Conservation (phyloP, 2,888 invertebrate genomes). For the Eulithis prunata region DNA sequence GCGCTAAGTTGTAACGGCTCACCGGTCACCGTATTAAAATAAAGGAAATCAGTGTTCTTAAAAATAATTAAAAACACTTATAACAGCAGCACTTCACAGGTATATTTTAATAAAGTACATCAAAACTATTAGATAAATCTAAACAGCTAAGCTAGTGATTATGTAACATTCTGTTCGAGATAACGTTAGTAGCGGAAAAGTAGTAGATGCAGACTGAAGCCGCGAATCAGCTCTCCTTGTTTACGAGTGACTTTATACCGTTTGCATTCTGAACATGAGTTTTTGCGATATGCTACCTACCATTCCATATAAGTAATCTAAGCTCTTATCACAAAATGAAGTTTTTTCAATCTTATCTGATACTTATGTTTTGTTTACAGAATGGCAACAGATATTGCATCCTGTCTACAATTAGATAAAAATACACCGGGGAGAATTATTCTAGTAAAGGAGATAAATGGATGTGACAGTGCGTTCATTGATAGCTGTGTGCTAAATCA, state of each 20-base stretch:
- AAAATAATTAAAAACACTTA: neutral
- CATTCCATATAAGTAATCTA: too few relatives aligned
- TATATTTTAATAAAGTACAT: neutral
- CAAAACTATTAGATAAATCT: neutral
- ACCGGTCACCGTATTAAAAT: too few relatives aligned
- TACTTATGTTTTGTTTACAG: slow-evolving; percentile 48
- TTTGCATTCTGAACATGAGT: slow-evolving; percentile 40
- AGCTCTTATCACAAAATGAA: neutral
- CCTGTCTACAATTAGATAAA: slow-evolving; percentile 87
- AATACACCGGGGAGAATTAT: slow-evolving; percentile 83
- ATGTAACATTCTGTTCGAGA: slow-evolving; percentile 39
- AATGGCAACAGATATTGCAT: slow-evolving; percentile 86
- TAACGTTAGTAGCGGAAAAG: slow-evolving; percentile 46
- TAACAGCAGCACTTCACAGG: neutral
- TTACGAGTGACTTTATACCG: slow-evolving; percentile 36
- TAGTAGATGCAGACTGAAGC: slow-evolving; percentile 44
- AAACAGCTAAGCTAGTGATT: slow-evolving; percentile 5
- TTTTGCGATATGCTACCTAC: slow-evolving; percentile 44
- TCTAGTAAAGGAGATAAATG: slow-evolving; percentile 87
- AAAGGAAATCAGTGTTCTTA: too few relatives aligned
- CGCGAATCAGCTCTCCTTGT: slow-evolving; percentile 42
- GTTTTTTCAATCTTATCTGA: slow-evolving; percentile 5
- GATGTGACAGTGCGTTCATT: slow-evolving; percentile 89
- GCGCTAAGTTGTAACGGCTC: too few relatives aligned
- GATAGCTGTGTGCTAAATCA: slow-evolving; percentile 87